Evolutionary conservation across 2,113 vertebrate genomes (phyloP).

Genomic region (Strigops habroptila): DNA sequence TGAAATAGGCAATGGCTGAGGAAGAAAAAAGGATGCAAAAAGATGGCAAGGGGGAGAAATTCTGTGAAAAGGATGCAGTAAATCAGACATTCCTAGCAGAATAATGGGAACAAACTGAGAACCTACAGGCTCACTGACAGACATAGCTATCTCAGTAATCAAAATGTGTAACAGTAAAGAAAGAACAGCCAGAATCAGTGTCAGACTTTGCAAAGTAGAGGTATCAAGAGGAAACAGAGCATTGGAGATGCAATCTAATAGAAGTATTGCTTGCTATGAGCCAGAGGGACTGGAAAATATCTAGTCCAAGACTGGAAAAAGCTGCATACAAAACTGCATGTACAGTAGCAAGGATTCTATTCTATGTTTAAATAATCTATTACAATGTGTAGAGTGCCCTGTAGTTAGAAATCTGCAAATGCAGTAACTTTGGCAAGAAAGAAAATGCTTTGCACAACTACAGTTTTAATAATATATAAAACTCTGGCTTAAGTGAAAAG

Average conservation of each 20-base stretch:
- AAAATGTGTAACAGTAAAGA: not conserved
- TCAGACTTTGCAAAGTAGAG: not conserved
- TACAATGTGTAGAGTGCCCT: not conserved
- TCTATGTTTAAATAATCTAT: not conserved
- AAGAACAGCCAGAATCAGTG: not conserved
- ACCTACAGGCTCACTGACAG: too few relatives aligned
- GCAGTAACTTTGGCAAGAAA: not conserved
- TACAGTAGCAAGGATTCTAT: conserved; percentile 14
- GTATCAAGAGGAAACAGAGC: not conserved
- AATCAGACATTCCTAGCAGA: not conserved
- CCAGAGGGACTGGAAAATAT: not conserved
- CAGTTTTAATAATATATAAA: conserved; percentile 3
- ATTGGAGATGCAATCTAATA: not conserved
- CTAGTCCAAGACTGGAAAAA: not conserved
- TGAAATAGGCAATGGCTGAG: not conserved
- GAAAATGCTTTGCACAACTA: not conserved
- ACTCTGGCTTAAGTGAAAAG: not conserved
- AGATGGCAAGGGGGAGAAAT: not conserved
- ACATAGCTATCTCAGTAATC: not conserved
- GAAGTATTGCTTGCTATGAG: not conserved
- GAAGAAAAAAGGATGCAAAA: not conserved
- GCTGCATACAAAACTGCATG: not conserved
- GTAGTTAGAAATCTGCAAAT: conserved; percentile 20
- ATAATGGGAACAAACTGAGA: not conserved
- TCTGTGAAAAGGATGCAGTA: not conserved